Base-by-base conservation (phyloP, 2,888 invertebrate genomes). In the Campaea margaritaria region DNA sequence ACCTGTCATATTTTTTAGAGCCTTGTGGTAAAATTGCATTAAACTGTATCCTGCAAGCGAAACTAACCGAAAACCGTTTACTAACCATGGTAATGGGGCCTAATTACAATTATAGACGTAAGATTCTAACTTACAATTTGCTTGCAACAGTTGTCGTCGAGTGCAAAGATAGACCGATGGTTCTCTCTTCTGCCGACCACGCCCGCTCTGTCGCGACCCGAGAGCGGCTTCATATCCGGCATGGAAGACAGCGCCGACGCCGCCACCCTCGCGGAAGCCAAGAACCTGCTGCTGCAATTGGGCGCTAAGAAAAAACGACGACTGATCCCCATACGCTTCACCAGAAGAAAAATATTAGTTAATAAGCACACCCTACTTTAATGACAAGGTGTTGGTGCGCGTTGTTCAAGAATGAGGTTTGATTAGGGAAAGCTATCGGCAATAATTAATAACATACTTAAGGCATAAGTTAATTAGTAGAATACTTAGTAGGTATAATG, bases 121-220 rank as follows among this genome's bases (percentile, higher is more conserved):
- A 28, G 47, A 41, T 3, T 42, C 50, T 50, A 50, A 50, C 14
- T 28, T 16, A 15, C 11, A 21, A 45, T 56, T 56, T 56, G 8
- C 49, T 34, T 13, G 14, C 16, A 54, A 45, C 91, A 96, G 96
- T 91, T 96, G 78, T 95, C 95, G 71, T 95, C 96, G 55, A 93
- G 94, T 65, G 96, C 96, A 62, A 96, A 96, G 91, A 96, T 96
- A 76, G 96, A 96, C 76, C 94, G 96, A 49, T 96, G 96, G 96
- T 96, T 96, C 82, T 95, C 96, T 65, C 93, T 96, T 67, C 89
- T 96, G 69, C 94, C 94, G 15, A 78, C 79, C 39, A 92, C 94
- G 11, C 85, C 93, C 14, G 94, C 95, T 13, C 89, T 95, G 58
- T 96, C 96, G 10, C 93, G 96, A 10, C 96, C 96, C 0, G 96